A percentile compares a stretch with the other conserved stretches of the same genome.
These are phyloP conservation scores for Branchinecta lynchi DNA, from an alignment of 1,140 invertebrate genomes.

Conservation along the genomic window DNA sequence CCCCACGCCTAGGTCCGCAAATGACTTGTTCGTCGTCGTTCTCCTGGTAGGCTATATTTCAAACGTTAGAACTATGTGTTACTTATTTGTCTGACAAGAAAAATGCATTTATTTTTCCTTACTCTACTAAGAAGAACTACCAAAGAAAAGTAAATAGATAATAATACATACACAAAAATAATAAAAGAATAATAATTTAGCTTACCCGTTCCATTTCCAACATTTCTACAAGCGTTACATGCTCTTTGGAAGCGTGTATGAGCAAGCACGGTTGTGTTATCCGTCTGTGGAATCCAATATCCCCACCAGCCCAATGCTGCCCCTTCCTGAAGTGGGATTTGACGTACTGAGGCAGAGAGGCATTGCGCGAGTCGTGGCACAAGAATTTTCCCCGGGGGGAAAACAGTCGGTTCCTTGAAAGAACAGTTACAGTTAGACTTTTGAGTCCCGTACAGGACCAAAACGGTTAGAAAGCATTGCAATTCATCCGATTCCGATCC, in stretches of 20 bases:
- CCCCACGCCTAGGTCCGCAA: no score
- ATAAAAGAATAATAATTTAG: background rate
- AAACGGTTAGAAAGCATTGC: background rate
- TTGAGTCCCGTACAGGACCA: background rate
- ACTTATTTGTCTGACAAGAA: background rate
- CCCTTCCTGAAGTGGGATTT: background rate
- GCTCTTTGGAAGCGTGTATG: background rate
- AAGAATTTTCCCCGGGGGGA: background rate
- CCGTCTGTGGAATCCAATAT: background rate
- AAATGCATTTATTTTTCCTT: background rate
- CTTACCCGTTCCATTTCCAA: constrained; percentile 8
- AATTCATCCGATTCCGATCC: background rate
- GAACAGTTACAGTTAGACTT: background rate
- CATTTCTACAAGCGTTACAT: background rate
- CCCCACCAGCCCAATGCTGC: background rate
- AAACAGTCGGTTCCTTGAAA: background rate
- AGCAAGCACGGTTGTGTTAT: background rate
- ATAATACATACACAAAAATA: background rate
- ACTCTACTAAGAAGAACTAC: no score
- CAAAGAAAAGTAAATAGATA: background rate
- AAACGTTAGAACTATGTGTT: background rate
- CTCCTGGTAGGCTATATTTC: no score
- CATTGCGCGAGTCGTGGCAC: background rate
- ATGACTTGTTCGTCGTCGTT: no score
- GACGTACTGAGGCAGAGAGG: background rate